Evolutionary conservation across 2,888 invertebrate genomes (phyloP), one percentile per base, ranked within the genome.

Genomic region (Polymixis flavicincta): DNA sequence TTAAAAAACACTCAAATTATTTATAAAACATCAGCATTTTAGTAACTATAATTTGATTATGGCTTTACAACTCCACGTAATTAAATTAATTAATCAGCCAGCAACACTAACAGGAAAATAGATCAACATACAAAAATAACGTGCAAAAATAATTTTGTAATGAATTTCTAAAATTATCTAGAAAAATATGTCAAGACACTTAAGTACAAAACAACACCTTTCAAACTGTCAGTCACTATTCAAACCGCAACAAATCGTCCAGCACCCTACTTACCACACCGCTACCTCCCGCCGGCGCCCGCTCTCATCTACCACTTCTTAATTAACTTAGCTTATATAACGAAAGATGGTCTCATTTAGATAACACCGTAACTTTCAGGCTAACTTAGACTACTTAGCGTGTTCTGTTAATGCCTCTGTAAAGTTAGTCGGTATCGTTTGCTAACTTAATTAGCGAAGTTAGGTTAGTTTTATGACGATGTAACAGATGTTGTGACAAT

Each of bases 261-360:
- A 6, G 71, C 89, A 55, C 81, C 69, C 71, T 74, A 92, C 93
- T 76, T 95, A 95, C 95, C 90, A 81, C 87, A 84, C 7, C 19
- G 89, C 93, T 25, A 28, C 89, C 94, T 93, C 89, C 94, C 95
- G 93, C 91, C 93, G 94, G 94, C 96, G 93, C 96, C 96, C 95
- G 94, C 94, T 95, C 96, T 95, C 96, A 96, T 96, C 96, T 95
- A 94, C 94, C 94, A 96, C 94, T 96, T 96, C 96, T 96, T 96
- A 96, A 96, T 96, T 96, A 96, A 96, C 96, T 96, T 96, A 96
- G 96, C 96, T 96, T 96, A 96, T 96, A 96, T 96, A 96, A 96
- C 96, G 96, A 96, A 96, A 96, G 96, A 96, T 96, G 96, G 95
- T 95, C 96, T 96, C 96, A 96, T 96, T 96, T 96, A 96, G 96